These are phyloP conservation scores for Frankliniella fusca DNA, from an alignment of 2,888 invertebrate species.

Conservation along the genomic window DNA sequence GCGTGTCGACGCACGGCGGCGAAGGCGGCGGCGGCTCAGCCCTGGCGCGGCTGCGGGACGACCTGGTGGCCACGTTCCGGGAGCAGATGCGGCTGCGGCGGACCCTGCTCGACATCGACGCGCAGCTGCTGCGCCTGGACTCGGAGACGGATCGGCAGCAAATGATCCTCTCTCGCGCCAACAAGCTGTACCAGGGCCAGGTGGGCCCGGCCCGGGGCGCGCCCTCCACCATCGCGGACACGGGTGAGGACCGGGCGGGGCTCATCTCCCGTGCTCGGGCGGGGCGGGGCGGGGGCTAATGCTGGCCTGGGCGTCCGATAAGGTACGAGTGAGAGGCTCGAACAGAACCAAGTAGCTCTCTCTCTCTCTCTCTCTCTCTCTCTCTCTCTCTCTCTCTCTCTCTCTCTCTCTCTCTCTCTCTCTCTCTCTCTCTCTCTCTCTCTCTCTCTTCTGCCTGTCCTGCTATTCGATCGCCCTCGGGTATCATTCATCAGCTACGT, in stretches of 20 bases:
- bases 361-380: too few relatives aligned
- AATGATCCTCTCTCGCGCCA: slow-evolving; percentile 76
- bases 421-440: too few relatives aligned
- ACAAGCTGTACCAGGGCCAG: slow-evolving; percentile 62
- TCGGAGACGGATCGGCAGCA: slow-evolving; percentile 86
- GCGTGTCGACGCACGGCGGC: slow-evolving; percentile 30
- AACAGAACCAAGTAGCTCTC: too few relatives aligned
- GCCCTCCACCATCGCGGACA: slow-evolving; percentile 23
- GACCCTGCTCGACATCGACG: slow-evolving; percentile 85
- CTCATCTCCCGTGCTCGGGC: too few relatives aligned
- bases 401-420: too few relatives aligned
- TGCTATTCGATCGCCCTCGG: too few relatives aligned
- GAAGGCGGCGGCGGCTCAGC: slow-evolving; percentile 35
- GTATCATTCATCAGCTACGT: too few relatives aligned
- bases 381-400: too few relatives aligned
- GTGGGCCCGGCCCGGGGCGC: slow-evolving; percentile 43
- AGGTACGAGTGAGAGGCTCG: too few relatives aligned
- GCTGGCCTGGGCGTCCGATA: too few relatives aligned
- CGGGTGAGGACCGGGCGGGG: neutral
- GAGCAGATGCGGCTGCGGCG: slow-evolving; percentile 87
- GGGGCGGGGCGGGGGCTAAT: too few relatives aligned
- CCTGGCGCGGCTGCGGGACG: slow-evolving; percentile 61
- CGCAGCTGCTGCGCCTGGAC: slow-evolving; percentile 77
- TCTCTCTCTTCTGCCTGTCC: too few relatives aligned
- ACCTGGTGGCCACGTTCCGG: slow-evolving; percentile 83